Base-by-base conservation (phyloP, 2,113 vertebrate genomes). In the Silurus asotus region DNA sequence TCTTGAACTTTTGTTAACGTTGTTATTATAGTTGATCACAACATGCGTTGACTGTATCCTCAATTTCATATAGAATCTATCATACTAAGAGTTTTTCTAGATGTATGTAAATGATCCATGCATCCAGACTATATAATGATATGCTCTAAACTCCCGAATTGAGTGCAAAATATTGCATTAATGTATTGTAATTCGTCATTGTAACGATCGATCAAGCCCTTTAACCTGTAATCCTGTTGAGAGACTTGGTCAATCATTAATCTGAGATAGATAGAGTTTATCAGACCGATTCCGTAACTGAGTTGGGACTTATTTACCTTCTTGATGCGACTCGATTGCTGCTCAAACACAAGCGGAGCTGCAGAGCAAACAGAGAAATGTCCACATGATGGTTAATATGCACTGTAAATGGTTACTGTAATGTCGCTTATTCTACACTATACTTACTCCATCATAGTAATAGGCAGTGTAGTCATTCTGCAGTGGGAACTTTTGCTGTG, bases 161-260 rank as follows among this genome's bases (percentile, higher is more conserved):
- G 6, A n/a, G 1, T 53, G 28, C 4, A 55, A 19, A 70, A 45
- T 20, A 67, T 37, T 37, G 37, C 37, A 37, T 37, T 37, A 49
- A 25, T 56, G 53, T 58, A 64, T 37, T 37, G 37, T 37, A 28
- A 51, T 62, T 49, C 9, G 48, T 59, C 61, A 48, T 7, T 64
- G 55, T 75, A 45, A 53, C 37, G 56, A 62, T 64, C 58, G 58
- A 82, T 76, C 49, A 23, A 70, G 76, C 58, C 58, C 58, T 86
- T 86, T 65, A 82, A 64, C 85, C 85, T 64, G 9, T 64, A 65
- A 11, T 53, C 17, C 55, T 8, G 17, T 15, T 49, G 17, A 51
- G 51, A 69, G 72, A 15, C 56, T 10, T 15, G 7, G 67, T 82
- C 55, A 82, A 75, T 86, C 8, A 82, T 76, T 82, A 56, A 75